phyloP scores from a whole-genome alignment of 1,140 invertebrate species.

The Ptiloglossa arizonensis region DNA sequence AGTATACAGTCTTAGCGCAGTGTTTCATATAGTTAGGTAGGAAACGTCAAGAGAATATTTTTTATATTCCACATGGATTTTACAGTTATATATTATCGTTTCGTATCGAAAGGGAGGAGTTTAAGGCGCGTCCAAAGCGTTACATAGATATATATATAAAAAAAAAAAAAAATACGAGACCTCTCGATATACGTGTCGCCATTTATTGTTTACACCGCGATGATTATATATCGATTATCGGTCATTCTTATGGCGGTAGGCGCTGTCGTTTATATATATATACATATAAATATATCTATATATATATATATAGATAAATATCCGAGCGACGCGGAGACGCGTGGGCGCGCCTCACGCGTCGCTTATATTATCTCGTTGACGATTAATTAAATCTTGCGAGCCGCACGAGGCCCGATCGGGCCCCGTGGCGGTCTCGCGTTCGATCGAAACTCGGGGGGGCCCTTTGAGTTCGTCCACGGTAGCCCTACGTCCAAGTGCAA shows the following conservation, averaged over 20 bases:
- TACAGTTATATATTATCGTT: slow-evolving; percentile 72
- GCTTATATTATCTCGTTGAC: slow-evolving; percentile 58
- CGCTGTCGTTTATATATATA: slow-evolving; percentile 65
- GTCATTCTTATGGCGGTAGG: slow-evolving; percentile 60
- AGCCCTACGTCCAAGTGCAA: slow-evolving; percentile 28
- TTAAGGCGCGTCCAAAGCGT: slow-evolving; percentile 64
- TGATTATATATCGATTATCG: slow-evolving; percentile 60
- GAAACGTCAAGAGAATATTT: slow-evolving; percentile 70
- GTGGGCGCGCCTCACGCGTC: slow-evolving; percentile 25
- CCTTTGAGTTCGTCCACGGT: slow-evolving; percentile 51
- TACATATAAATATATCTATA: slow-evolving; percentile 63
- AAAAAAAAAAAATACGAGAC: slow-evolving; percentile 40
- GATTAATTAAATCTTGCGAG: slow-evolving; percentile 55
- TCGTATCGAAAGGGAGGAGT: slow-evolving; percentile 63
- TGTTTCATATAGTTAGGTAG: slow-evolving; percentile 69
- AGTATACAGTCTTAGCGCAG: slow-evolving; percentile 69
- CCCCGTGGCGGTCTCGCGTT: slow-evolving; percentile 49
- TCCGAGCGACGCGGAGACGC: neutral
- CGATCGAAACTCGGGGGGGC: slow-evolving; percentile 39
- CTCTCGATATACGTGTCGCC: slow-evolving; percentile 62
- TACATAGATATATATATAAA: slow-evolving; percentile 63
- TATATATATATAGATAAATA: slow-evolving; percentile 40
- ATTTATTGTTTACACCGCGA: slow-evolving; percentile 65
- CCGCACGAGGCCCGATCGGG: slow-evolving; percentile 27
- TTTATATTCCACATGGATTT: slow-evolving; percentile 75